phyloP scores from a whole-genome alignment of 1,140 invertebrate species.

The Pinna nobilis region DNA sequence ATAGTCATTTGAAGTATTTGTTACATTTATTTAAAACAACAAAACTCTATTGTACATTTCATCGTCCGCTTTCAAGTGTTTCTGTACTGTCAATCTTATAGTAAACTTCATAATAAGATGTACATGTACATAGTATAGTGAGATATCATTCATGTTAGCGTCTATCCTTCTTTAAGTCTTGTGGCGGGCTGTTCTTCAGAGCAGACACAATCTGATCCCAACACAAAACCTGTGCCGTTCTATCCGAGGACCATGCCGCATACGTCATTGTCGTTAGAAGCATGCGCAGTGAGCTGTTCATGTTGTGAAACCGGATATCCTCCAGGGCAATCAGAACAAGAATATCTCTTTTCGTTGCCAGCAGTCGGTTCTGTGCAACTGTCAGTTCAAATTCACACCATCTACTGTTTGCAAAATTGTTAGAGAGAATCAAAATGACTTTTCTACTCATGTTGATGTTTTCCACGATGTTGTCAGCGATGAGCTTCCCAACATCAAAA shows the following conservation, averaged over 20 bases:
- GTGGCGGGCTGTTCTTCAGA: too few relatives aligned
- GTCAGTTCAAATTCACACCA: slow-evolving; percentile 74
- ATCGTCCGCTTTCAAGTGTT: too few relatives aligned
- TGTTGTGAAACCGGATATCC: slow-evolving; percentile 23
- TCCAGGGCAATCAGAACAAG: slow-evolving; percentile 41
- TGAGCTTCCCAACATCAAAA: slow-evolving; percentile 36
- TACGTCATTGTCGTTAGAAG: slow-evolving; percentile 23
- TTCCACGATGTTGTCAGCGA: slow-evolving; percentile 37
- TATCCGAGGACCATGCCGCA: background rate
- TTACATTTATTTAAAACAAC: too few relatives aligned
- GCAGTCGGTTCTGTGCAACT: slow-evolving; percentile 47
- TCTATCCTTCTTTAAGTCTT: too few relatives aligned
- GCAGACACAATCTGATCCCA: slow-evolving; percentile 4
- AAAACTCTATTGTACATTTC: too few relatives aligned
- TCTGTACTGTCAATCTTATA: too few relatives aligned
- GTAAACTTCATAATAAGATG: too few relatives aligned
- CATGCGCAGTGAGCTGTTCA: slow-evolving; percentile 7
- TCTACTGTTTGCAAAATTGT: slow-evolving; percentile 50
- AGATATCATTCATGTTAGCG: too few relatives aligned
- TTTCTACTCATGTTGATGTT: slow-evolving; percentile 42
- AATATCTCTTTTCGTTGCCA: slow-evolving; percentile 16
- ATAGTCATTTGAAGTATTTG: too few relatives aligned
- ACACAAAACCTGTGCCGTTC: background rate
- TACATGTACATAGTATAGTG: too few relatives aligned
- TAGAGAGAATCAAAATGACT: slow-evolving; percentile 57